Evolutionary conservation across 2,113 vertebrate species (phyloP).

Genomic region (Delphinus delphis): DNA sequence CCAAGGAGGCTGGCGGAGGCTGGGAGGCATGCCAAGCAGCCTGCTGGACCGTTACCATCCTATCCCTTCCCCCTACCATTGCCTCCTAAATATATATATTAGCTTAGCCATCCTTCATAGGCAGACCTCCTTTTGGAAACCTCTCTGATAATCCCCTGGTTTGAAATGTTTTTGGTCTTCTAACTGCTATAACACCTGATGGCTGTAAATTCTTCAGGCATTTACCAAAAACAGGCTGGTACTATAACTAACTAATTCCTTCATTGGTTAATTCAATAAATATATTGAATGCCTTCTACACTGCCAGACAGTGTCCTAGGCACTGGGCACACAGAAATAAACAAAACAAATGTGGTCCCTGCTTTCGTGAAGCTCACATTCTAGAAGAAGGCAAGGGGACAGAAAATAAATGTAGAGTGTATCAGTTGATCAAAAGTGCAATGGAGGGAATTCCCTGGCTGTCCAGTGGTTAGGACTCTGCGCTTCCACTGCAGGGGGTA

Average conservation of each 20-base stretch:
- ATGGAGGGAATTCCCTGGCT: neutral
- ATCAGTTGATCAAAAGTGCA: neutral
- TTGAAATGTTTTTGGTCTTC: neutral
- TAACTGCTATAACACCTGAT: conserved; percentile 10
- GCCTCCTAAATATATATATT: conserved; percentile 52
- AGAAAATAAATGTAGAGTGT: neutral
- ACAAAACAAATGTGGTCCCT: neutral
- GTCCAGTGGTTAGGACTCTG: neutral
- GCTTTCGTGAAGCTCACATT: neutral
- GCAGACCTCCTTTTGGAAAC: neutral
- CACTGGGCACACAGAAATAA: neutral
- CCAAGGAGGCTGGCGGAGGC: conserved; percentile 74
- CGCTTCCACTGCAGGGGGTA: neutral
- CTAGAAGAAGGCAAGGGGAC: neutral
- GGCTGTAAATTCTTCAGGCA: neutral
- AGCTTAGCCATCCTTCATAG: conserved; percentile 13
- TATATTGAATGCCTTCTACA: neutral
- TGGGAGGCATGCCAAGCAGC: conserved; percentile 73
- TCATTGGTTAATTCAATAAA: neutral
- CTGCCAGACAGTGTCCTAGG: neutral
- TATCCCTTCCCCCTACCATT: conserved; percentile 43
- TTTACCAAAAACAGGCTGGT: neutral
- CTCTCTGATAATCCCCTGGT: neutral
- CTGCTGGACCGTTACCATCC: conserved; percentile 61
- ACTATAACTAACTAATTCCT: neutral